Percentiles rank a stretch among this genome's conserved stretches.
Conservation (phyloP, 2,888 invertebrate genomes). For the Chromoteleia sp. region DNA sequence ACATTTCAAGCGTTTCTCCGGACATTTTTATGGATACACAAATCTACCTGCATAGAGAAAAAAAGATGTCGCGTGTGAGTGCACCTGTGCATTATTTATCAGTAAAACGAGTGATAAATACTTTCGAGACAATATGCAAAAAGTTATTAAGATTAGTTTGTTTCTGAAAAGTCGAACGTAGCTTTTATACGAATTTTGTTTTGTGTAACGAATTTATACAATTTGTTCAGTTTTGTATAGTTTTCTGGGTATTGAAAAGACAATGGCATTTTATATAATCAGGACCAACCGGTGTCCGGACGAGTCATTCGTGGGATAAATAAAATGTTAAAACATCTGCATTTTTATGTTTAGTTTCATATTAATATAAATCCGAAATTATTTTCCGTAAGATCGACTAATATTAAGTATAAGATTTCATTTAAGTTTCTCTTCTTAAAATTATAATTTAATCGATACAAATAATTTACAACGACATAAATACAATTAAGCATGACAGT, state of each 20-base stretch:
- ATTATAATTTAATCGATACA: neutral
- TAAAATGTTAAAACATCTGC: neutral
- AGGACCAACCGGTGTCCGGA: no score
- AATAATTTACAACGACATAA: conserved; percentile 4
- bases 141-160: conserved; percentile 26
- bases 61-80: conserved; percentile 17
- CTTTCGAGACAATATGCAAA: conserved; percentile 49
- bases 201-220: neutral
- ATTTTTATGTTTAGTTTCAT: no score
- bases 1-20: conserved; percentile 39
- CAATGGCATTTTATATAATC: no score
- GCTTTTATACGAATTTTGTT: conserved; percentile 3
- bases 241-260: no score
- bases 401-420: neutral
- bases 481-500: conserved; percentile 13
- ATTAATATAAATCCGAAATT: no score
- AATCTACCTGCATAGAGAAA: conserved; percentile 33
- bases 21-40: conserved; percentile 51
- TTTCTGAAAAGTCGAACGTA: conserved; percentile 10
- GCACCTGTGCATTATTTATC: conserved; percentile 44
- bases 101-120: conserved; percentile 41
- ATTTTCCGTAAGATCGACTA: no score
- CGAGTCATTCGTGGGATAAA: neutral
- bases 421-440: neutral
- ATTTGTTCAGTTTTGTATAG: conserved; percentile 4